phyloP scores from a whole-genome alignment of 2,888 invertebrate species.

The Antheraea yamamai region DNA sequence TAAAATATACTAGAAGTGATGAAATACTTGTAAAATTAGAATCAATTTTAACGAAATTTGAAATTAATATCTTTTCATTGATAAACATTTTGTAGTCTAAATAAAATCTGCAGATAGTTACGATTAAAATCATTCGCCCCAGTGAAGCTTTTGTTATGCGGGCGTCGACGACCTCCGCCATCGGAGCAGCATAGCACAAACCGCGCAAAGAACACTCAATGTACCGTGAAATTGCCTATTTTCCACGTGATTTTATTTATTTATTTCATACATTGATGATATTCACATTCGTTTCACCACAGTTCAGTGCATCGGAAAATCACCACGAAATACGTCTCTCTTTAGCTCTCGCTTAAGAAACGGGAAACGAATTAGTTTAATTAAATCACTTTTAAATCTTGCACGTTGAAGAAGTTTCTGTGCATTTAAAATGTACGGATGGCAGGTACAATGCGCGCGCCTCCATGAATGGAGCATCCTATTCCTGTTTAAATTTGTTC shows the following conservation, averaged over 20 bases:
- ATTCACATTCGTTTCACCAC: constrained; percentile 61
- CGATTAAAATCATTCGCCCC: constrained; percentile 67
- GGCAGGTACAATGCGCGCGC: constrained; percentile 53
- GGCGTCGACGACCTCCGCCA: constrained; percentile 49
- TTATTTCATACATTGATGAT: constrained; percentile 77
- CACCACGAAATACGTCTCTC: constrained; percentile 38
- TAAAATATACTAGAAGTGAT: not conserved
- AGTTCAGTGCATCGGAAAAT: constrained; percentile 58
- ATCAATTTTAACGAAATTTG: not conserved
- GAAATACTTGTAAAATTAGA: not conserved
- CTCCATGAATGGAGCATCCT: constrained; percentile 53
- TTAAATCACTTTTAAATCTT: constrained; percentile 54
- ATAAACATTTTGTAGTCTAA: constrained; percentile 17
- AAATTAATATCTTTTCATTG: not conserved
- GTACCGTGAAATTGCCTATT: constrained; percentile 82
- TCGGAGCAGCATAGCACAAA: constrained; percentile 51
- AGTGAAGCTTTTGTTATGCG: constrained; percentile 65
- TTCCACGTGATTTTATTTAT: constrained; percentile 81
- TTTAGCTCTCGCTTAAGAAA: constrained; percentile 27
- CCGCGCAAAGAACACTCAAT: constrained; percentile 75
- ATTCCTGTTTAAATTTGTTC: constrained; percentile 52
- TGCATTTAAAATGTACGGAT: constrained; percentile 60
- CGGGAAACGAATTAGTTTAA: constrained; percentile 35
- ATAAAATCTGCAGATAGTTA: constrained; percentile 27
- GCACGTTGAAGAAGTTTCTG: constrained; percentile 50